A percentile compares a stretch with the other conserved stretches of the same genome.
These are phyloP conservation scores for Chironomus riparius DNA, from an alignment of 2,888 invertebrate genomes.

Conservation along the genomic window DNA sequence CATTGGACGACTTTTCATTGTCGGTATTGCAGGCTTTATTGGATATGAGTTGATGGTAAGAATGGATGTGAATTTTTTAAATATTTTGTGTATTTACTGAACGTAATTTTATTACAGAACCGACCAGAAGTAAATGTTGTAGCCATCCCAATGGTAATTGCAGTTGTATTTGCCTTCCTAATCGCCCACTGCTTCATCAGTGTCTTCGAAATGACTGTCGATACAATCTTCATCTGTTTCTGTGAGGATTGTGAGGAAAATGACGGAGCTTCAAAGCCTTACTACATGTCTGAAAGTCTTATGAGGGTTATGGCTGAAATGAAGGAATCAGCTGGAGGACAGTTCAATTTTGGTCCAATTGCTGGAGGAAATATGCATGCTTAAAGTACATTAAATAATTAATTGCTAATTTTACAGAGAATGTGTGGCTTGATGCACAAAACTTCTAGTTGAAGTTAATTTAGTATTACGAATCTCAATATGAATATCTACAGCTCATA, in stretches of 20 bases:
- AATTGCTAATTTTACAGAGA: too few relatives aligned
- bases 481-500: too few relatives aligned
- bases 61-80: neutral
- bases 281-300: constrained; percentile 55
- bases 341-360: neutral
- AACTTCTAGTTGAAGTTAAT: too few relatives aligned
- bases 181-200: constrained; percentile 63
- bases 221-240: constrained; percentile 59
- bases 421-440: too few relatives aligned
- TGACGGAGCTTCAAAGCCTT: constrained; percentile 53
- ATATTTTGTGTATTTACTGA: too few relatives aligned
- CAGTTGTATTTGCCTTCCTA: constrained; percentile 56
- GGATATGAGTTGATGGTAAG: constrained; percentile 47
- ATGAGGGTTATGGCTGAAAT: constrained; percentile 55
- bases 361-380: neutral
- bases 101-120: constrained; percentile 37
- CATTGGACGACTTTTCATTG: constrained; percentile 57
- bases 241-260: constrained; percentile 58
- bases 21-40: constrained; percentile 51
- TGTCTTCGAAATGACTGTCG: constrained; percentile 65
- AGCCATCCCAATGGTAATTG: constrained; percentile 55
- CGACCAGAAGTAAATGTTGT: constrained; percentile 49
- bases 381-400: neutral
- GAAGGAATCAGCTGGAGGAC: constrained; percentile 28
- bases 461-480: too few relatives aligned